A percentile compares a stretch with the other conserved stretches of the same genome.
Conservation (phyloP, 2,888 invertebrate genomes). For the Drosophila quasianomalipes region DNA sequence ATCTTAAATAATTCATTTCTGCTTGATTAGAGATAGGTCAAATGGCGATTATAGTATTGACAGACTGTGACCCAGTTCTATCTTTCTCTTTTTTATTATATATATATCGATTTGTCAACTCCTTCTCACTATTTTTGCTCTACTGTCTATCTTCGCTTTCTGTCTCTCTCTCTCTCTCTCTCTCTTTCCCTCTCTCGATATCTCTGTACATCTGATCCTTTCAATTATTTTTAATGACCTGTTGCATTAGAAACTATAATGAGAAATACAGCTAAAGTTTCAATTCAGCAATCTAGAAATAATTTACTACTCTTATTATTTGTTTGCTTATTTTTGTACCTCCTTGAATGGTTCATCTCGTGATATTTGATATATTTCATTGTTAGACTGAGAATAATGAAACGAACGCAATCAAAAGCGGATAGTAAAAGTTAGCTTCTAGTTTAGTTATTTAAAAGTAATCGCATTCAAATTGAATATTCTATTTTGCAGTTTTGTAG, state of each 20-base stretch:
- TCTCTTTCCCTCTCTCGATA: background rate
- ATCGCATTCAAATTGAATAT: background rate
- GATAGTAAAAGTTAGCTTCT: background rate
- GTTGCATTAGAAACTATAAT: background rate
- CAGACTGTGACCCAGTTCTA: background rate
- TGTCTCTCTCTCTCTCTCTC: rapidly evolving
- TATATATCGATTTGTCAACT: background rate
- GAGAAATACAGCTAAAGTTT: conserved; percentile 2
- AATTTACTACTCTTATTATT: background rate
- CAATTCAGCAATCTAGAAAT: background rate
- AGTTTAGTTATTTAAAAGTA: background rate
- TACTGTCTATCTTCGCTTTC: background rate
- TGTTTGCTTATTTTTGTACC: background rate
- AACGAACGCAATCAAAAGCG: background rate
- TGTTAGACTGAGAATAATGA: background rate
- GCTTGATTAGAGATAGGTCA: conserved; percentile 49
- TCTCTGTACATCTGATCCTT: background rate
- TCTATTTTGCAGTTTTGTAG: background rate
- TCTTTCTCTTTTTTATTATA: background rate
- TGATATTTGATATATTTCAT: background rate
- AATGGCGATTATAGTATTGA: background rate
- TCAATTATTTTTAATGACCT: background rate
- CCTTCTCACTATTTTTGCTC: background rate
- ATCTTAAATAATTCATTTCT: conserved; percentile 49
- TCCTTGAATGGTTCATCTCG: background rate